These are phyloP conservation scores for Podabrus alpinus DNA, from an alignment of 2,888 invertebrate genomes.

Conservation along the genomic window DNA sequence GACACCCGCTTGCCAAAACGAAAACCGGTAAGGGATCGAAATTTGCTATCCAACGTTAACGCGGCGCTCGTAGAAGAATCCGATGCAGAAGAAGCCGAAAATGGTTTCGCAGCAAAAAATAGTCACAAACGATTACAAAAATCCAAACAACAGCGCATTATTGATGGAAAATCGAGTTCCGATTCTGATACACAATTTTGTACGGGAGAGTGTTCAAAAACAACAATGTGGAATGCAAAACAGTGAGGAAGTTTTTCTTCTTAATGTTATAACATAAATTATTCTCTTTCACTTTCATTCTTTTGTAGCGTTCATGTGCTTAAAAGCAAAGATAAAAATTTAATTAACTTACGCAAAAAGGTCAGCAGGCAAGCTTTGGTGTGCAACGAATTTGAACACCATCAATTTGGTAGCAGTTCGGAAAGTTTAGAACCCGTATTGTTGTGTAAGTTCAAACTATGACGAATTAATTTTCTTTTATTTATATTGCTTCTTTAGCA, in stretches of 20 bases:
- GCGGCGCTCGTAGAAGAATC: conserved; percentile 49
- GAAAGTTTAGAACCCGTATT: conserved; percentile 69
- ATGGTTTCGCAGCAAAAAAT: conserved; percentile 30
- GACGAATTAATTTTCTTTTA: not conserved
- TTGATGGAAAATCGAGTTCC: conserved; percentile 70
- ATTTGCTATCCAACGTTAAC: conserved; percentile 34
- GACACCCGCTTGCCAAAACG: conserved; percentile 58
- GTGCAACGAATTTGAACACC: conserved; percentile 61
- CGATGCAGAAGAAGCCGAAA: conserved; percentile 51
- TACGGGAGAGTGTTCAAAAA: conserved; percentile 62
- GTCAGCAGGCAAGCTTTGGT: conserved; percentile 54
- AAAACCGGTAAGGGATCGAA: conserved; percentile 47
- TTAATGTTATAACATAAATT: too few relatives aligned
- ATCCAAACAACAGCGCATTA: conserved; percentile 30
- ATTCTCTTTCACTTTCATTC: too few relatives aligned
- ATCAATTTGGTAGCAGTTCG: conserved; percentile 74
- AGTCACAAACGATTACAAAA: conserved; percentile 39
- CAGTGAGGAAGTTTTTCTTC: conserved; percentile 52
- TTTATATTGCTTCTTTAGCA: not conserved
- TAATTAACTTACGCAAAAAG: conserved; percentile 38
- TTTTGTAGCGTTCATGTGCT: not conserved
- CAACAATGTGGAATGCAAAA: conserved; percentile 57
- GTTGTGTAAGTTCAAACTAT: not conserved
- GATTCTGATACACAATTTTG: conserved; percentile 74
- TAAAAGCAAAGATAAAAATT: conserved; percentile 41